phyloP scores from a whole-genome alignment of 2,888 invertebrate species.

The Malacosoma neustria region DNA sequence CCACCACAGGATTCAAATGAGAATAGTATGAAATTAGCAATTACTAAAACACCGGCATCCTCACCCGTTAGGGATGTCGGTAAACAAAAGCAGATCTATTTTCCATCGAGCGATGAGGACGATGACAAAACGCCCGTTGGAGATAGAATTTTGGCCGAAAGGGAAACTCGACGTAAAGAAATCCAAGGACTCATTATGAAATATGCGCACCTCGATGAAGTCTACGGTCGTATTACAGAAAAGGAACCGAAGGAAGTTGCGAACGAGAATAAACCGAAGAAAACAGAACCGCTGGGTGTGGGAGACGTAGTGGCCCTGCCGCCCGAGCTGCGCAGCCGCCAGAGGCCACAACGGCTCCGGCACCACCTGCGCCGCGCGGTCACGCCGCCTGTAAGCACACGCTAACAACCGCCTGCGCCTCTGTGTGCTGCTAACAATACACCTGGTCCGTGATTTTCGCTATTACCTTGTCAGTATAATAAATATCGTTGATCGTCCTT shows the following conservation, averaged over 20 bases:
- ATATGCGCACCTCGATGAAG: constrained; percentile 86
- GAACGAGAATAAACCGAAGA: constrained; percentile 26
- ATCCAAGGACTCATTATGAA: constrained; percentile 88
- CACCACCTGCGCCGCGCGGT: constrained; percentile 70
- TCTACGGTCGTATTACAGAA: constrained; percentile 71
- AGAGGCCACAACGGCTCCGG: constrained; percentile 51
- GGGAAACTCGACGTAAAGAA: constrained; percentile 88
- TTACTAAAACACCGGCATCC: constrained; percentile 49
- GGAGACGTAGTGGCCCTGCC: constrained; percentile 59
- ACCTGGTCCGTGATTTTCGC: constrained; percentile 58
- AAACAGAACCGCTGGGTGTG: constrained; percentile 47
- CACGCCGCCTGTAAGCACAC: constrained; percentile 74
- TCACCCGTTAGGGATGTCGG: constrained; percentile 49
- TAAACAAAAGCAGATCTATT: constrained; percentile 63
- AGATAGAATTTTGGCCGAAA: constrained; percentile 78
- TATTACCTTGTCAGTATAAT: constrained; percentile 22
- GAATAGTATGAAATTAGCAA: constrained; percentile 28
- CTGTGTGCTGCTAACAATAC: constrained; percentile 63
- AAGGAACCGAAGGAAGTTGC: constrained; percentile 42
- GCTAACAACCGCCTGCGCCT: constrained; percentile 60
- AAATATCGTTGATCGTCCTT: constrained; percentile 9
- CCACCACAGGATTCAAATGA: constrained; percentile 59
- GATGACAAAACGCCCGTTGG: constrained; percentile 70
- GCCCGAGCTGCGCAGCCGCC: constrained; percentile 60
- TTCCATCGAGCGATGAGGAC: constrained; percentile 66